Evolutionary conservation across 2,113 vertebrate genomes (phyloP), one percentile per base, ranked within the genome.

Genomic region (Ammodytes marinus): DNA sequence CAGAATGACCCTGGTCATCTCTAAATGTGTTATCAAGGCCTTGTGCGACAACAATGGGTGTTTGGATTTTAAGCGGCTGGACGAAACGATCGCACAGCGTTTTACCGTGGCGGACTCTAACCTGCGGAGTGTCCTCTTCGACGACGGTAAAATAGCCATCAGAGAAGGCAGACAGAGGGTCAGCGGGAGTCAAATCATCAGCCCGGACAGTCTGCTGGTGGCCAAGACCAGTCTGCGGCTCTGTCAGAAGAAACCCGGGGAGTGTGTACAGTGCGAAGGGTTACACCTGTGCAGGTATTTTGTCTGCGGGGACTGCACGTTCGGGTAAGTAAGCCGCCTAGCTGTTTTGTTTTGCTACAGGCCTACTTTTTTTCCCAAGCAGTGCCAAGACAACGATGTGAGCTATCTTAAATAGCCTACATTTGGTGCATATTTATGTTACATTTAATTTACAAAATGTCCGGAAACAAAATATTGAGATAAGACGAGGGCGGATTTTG

Each of bases 221-320:
- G 91, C 92, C 4, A 95, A 93, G 76, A 95, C 93, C 1, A 42
- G 46, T 0, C 50, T 95, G 69, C 76, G 94, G 49, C 17, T 95
- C 42, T 95, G 95, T 6, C 90, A 87, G 81, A 80, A 1, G 0
- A 90, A 68, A 37, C 8, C 63, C 2, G 88, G 88, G 4, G 67
- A 79, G 4, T 95, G 95, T 75, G 0, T 0, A 0, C 63, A 11
- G 4, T 95, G 95, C 47, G 81, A 91, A 2, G 15, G 57, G 0
- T 67, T 95, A 37, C 95, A 95, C 77, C 52, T 95, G 37, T 95
- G 95, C 77, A 91, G 65, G 55, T 95, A 90, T 49, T 85, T 55
- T 13, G 90, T 95, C 0, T 94, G 86, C 17, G 95, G 94, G 6
- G 66, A 84, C 37, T 95, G 95, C 78, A 78, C 43, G 2, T 95